A percentile compares a stretch with the other conserved stretches of the same genome.
Conservation (phyloP, 30 jellyfish, hydroid and myxozoan species). For the Cassiopea xamachana region DNA sequence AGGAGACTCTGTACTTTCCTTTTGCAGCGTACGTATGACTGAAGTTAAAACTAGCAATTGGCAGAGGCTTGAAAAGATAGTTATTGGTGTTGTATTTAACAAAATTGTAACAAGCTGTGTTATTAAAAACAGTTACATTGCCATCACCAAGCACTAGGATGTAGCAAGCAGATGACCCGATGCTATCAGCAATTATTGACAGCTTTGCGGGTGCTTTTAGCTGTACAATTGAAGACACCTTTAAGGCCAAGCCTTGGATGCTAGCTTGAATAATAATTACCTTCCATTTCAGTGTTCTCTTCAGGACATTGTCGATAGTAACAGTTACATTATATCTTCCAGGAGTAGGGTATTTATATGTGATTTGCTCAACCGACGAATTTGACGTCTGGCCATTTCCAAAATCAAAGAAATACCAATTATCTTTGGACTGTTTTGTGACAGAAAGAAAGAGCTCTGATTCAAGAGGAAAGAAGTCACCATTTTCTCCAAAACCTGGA, state of each 20-base stretch:
- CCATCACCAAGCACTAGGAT: slow-evolving; percentile 80
- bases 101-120: slow-evolving; percentile 26
- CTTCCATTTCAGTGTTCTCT: slow-evolving; percentile 36
- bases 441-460: slow-evolving; percentile 45
- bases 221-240: slow-evolving; percentile 30
- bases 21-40: slow-evolving; percentile 60
- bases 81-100: slow-evolving; percentile 7
- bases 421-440: slow-evolving; percentile 83
- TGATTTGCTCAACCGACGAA: slow-evolving; percentile 21
- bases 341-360: slow-evolving; percentile 48
- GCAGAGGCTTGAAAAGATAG: slow-evolving; percentile 24
- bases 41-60: slow-evolving; percentile 10
- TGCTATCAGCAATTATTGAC: slow-evolving; percentile 54
- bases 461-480: slow-evolving; percentile 69
- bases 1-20: slow-evolving; percentile 68
- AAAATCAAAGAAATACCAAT: slow-evolving; percentile 68
- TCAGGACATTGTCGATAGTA: slow-evolving; percentile 63
- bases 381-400: slow-evolving; percentile 62
- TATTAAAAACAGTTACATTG: slow-evolving; percentile 63
- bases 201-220: slow-evolving; percentile 51
- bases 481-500: slow-evolving; percentile 71
- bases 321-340: slow-evolving; percentile 77
- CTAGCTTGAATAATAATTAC: slow-evolving; percentile 57
- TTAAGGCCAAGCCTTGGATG: slow-evolving; percentile 44
- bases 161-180: slow-evolving; percentile 81